Base-by-base conservation (phyloP, 2,888 invertebrate species). In the Ormyrus pomaceus region DNA sequence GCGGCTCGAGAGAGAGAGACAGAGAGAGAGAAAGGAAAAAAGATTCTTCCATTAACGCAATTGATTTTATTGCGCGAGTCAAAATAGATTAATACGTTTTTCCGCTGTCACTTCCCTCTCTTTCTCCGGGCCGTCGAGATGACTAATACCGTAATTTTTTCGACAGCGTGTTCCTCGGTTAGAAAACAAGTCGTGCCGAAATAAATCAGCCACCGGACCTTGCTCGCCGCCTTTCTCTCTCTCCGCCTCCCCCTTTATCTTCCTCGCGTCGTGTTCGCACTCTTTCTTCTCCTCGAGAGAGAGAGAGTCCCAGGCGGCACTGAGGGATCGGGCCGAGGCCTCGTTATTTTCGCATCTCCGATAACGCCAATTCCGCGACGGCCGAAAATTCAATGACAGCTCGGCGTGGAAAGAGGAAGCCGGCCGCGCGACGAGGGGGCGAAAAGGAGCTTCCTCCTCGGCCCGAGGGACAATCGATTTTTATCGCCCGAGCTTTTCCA, bases 11-110 rank as follows among this genome's bases (percentile, higher is more conserved):
- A 45, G 46, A 13, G 19, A 59, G 11, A 48, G 19, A 80, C 34
- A 51, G 19, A 58, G 65, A 50, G 50, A 59, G 59, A 50, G 59
- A 51, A 6, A 34, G 5, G 0, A 50, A 68, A 65, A 79, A 59
- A 75, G 81, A 75, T 75, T 74, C 66, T 46, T 48, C 71, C 75
- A 79, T 79, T 81, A 81, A 72, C 78, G 74, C 75, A 76, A 81
- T 81, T 81, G 81, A 81, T 81, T 81, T 78, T 75, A 81, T 81
- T 81, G 78, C 78, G 13, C 62, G 75, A 71, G 71, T 74, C 73
- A 72, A 72, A 78, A 76, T 78, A 79, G 81, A 81, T 81, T 81
- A 81, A 81, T 81, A 81, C 78, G 81, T 81, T 79, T 81, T 75
- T 68, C 81, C 70, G 72, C 68, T 69, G 78, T 75, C 77, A 68